Evolutionary conservation across 2,113 vertebrate genomes (phyloP).

Genomic region (Phoxinus phoxinus): DNA sequence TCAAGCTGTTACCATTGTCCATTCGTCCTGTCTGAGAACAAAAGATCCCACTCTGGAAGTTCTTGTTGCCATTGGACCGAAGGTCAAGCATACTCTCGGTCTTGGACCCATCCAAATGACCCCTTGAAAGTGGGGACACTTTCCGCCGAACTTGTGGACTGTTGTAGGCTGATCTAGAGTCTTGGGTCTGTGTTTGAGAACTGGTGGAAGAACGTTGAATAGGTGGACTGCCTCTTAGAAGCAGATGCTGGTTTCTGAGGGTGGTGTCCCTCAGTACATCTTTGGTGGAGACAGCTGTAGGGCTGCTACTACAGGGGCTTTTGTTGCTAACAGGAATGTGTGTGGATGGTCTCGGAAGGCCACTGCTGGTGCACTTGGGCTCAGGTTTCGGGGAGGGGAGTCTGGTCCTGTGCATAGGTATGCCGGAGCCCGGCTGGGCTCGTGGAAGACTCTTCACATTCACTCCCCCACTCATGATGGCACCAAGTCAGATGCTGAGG

Average conservation of each 20-base stretch:
- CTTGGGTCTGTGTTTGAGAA: constrained; percentile 38
- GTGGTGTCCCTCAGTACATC: constrained; percentile 58
- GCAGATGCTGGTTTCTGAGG: constrained; percentile 66
- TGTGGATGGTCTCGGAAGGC: constrained; percentile 59
- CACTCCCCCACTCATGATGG: constrained; percentile 74
- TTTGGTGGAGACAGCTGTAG: constrained; percentile 49
- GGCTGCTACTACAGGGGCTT: constrained; percentile 35
- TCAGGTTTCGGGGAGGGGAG: constrained; percentile 71
- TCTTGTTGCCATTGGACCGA: constrained; percentile 49
- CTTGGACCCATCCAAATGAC: constrained; percentile 62
- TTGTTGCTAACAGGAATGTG: constrained; percentile 62
- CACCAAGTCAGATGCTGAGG: constrained; percentile 51
- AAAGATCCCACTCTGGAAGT: constrained; percentile 10
- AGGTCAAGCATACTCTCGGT: constrained; percentile 25
- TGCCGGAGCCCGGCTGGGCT: constrained; percentile 68
- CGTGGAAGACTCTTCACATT: constrained; percentile 69
- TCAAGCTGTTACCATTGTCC: constrained; percentile 56
- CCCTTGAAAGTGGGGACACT: constrained; percentile 62
- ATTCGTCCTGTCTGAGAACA: constrained; percentile 18
- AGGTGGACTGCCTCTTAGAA: constrained; percentile 58
- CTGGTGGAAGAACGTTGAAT: constrained; percentile 39
- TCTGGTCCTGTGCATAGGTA: constrained; percentile 70
- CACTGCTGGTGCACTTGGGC: constrained; percentile 50
- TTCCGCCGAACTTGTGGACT: constrained; percentile 68
- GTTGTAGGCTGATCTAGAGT: constrained; percentile 70